Conservation (phyloP, 2,797 vertebrate genomes). For the Erithacus rubecula region DNA sequence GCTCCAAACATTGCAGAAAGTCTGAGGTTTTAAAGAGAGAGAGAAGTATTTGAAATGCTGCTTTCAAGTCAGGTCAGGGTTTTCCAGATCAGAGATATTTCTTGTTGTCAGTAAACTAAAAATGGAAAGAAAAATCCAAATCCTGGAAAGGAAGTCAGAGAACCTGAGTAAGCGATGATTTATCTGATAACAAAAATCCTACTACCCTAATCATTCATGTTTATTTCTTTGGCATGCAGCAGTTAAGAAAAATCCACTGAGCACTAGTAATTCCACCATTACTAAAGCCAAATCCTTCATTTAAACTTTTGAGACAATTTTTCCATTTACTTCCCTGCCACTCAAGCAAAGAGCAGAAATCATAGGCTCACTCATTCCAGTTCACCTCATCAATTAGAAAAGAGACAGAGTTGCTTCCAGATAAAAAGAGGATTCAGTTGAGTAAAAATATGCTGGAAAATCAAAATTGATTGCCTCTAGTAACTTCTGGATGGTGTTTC, state of each 20-base stretch:
- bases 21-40: not conserved
- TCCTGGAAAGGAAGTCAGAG: not conserved
- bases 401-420: slow-evolving; percentile 31
- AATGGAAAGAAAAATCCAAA: not conserved
- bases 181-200: slow-evolving; percentile 35
- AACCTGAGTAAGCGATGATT: slow-evolving; percentile 16
- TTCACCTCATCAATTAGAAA: slow-evolving; percentile 53
- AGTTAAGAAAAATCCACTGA: slow-evolving; percentile 12
- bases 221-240: slow-evolving; percentile 38
- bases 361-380: slow-evolving; percentile 23
- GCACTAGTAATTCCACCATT: not conserved
- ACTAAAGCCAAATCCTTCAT: slow-evolving; percentile 3
- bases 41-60: not conserved
- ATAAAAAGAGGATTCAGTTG: slow-evolving; percentile 36
- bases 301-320: slow-evolving; percentile 50
- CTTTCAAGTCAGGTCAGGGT: not conserved
- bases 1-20: not conserved
- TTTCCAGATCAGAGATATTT: not conserved
- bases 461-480: slow-evolving; percentile 14
- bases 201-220: not conserved
- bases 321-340: slow-evolving; percentile 49
- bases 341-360: slow-evolving; percentile 46
- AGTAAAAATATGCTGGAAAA: slow-evolving; percentile 39
- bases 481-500: not conserved
- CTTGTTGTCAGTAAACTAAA: slow-evolving; percentile 42